Evolutionary conservation across 2,888 invertebrate species (phyloP).

Genomic region (Lysandra bellargus): DNA sequence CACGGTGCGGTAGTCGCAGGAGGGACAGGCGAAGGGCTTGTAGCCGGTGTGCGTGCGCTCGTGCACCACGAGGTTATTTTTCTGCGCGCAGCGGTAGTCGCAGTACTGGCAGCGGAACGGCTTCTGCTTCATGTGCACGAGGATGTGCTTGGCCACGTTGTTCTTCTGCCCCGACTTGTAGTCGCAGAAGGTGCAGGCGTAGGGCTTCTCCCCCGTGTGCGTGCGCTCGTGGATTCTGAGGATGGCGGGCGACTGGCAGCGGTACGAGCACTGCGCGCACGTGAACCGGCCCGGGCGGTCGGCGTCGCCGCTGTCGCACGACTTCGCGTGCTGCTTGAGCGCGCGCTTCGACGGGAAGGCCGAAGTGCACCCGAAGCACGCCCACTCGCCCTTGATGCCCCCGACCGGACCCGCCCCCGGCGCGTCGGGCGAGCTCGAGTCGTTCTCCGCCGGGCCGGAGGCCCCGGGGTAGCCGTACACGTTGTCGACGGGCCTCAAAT

Average conservation of each 20-base stretch:
- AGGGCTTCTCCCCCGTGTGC: conserved; percentile 74
- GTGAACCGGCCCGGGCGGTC: conserved; percentile 59
- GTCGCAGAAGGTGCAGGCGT: conserved; percentile 71
- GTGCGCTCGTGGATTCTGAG: conserved; percentile 75
- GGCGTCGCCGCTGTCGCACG: conserved; percentile 51
- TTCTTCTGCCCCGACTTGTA: conserved; percentile 77
- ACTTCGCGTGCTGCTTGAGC: conserved; percentile 66
- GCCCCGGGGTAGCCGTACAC: conserved; percentile 61
- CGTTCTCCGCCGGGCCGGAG: conserved; percentile 44
- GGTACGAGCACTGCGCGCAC: conserved; percentile 68
- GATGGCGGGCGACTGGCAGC: conserved; percentile 76
- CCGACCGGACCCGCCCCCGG: conserved; percentile 55
- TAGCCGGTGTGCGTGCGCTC: conserved; percentile 76
- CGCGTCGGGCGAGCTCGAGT: conserved; percentile 51
- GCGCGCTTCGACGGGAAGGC: conserved; percentile 65
- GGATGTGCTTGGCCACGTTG: conserved; percentile 74
- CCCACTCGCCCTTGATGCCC: conserved; percentile 68
- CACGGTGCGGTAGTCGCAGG: conserved; percentile 73
- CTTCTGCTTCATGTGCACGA: conserved; percentile 77
- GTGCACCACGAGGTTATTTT: conserved; percentile 75
- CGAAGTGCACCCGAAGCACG: conserved; percentile 66
- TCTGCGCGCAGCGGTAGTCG: conserved; percentile 75
- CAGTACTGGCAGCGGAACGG: conserved; percentile 74
- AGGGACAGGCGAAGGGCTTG: conserved; percentile 74
- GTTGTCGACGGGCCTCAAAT: conserved; percentile 61